Base-by-base conservation (phyloP, 1,140 invertebrate species). In the Dryas iulia region DNA sequence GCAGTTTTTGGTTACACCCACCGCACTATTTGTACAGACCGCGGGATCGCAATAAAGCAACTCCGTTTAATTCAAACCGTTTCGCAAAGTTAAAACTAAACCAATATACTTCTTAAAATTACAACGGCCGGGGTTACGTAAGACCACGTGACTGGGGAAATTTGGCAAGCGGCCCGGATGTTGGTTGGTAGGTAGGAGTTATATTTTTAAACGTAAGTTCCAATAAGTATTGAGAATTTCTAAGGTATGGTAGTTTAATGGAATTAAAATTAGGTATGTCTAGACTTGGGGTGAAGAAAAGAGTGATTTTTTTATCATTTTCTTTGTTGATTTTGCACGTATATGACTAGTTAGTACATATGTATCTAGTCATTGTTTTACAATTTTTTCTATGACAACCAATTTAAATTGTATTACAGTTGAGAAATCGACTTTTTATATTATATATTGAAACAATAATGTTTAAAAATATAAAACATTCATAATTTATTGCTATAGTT, bases 81-180 rank as follows among this genome's bases (percentile, higher is more conserved):
- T 76, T 79, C 77, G 79, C 81, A 77, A 66, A 74, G 76, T 69
- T 75, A 81, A 84, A 84, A 84, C 84, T 86, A 86, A 86, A 83
- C 84, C 82, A 84, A 84, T 86, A 86, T 86, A 84, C 82, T 86
- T 84, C 81, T 84, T 82, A 79, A 83, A 86, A 86, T 82, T 83
- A 82, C 80, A 74, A 71, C 76, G 61, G 77, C 70, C 65, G 73
- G 73, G 79, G 74, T 84, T 83, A 82, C 74, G 76, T 79, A 83
- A 79, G 77, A 68, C 77, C 71, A 82, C 80, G 82, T 86, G 83
- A 83, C 82, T 71, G 59, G 30, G 71, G 59, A 77, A 47, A 47
- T 79, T 82, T 83, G 77, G 79, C 81, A 83, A 78, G 71, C 77
- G 71, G 74, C 77, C n/a, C 75, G 63, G 53, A 47, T 47, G 21